Evolutionary conservation across 2,888 invertebrate genomes (phyloP).

Genomic region (Achlya flavicornis): DNA sequence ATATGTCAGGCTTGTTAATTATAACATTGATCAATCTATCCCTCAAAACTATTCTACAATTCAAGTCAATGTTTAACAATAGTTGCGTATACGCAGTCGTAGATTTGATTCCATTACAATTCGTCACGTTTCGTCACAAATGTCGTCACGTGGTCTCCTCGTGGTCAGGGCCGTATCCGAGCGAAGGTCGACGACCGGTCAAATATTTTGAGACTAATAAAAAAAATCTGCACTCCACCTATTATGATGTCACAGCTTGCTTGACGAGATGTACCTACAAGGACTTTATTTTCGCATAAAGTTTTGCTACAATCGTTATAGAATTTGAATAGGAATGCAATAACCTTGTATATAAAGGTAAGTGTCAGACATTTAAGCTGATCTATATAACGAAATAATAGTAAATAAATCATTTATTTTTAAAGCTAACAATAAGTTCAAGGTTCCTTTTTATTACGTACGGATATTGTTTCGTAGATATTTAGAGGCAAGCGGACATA

Average conservation of each 20-base stretch:
- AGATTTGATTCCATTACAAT: slow-evolving; percentile 13
- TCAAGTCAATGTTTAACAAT: background rate
- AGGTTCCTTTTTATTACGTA: slow-evolving; percentile 59
- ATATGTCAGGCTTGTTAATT: too few species aligned
- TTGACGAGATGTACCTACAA: slow-evolving; percentile 49
- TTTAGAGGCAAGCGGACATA: slow-evolving; percentile 5
- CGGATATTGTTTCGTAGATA: slow-evolving; percentile 31
- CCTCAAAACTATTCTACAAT: background rate
- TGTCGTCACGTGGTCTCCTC: slow-evolving; percentile 43
- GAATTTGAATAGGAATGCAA: slow-evolving; percentile 24
- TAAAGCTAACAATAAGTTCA: slow-evolving; percentile 44
- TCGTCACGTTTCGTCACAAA: slow-evolving; percentile 63
- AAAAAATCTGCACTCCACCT: slow-evolving; percentile 68
- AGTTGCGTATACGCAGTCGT: background rate
- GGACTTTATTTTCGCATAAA: slow-evolving; percentile 43
- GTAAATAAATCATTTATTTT: slow-evolving; percentile 9
- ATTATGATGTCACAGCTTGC: slow-evolving; percentile 69
- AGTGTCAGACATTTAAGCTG: background rate
- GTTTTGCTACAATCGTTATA: slow-evolving; percentile 28
- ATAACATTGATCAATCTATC: background rate
- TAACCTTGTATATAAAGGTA: slow-evolving; percentile 22
- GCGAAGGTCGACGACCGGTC: slow-evolving; percentile 69
- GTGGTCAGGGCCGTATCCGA: slow-evolving; percentile 66
- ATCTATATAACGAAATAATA: background rate
- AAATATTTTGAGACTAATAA: slow-evolving; percentile 69